These are phyloP conservation scores for Triplophysa tibetana DNA, from an alignment of 2,113 vertebrate species.

Conservation along the genomic window DNA sequence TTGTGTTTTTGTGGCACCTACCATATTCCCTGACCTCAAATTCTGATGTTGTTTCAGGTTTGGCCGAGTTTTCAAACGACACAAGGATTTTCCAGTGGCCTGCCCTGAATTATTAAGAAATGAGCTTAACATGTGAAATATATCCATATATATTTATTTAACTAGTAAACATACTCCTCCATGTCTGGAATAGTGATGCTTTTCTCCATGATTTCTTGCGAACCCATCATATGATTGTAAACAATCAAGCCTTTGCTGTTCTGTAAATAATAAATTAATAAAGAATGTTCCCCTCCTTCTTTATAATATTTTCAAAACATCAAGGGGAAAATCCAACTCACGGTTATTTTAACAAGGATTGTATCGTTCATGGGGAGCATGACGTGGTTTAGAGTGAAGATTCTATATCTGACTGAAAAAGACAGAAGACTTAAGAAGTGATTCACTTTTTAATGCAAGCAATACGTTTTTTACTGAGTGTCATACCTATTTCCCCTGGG, in stretches of 20 bases:
- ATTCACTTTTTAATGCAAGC: neutral
- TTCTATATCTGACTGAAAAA: slow-evolving; percentile 66
- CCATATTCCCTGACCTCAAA: slow-evolving; percentile 74
- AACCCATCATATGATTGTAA: slow-evolving; percentile 54
- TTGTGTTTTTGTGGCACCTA: slow-evolving; percentile 48
- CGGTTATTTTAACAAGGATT: slow-evolving; percentile 62
- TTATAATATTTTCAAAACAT: neutral
- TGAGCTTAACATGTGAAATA: too few species aligned
- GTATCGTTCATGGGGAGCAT: slow-evolving; percentile 63
- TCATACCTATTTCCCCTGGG: slow-evolving; percentile 66
- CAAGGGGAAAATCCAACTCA: slow-evolving; percentile 54
- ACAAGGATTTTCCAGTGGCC: slow-evolving; percentile 72
- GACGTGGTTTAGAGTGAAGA: slow-evolving; percentile 70
- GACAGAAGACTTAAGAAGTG: neutral
- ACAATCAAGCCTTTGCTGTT: slow-evolving; percentile 67
- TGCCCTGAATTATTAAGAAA: slow-evolving; percentile 58
- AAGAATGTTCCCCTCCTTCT: neutral
- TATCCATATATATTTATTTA: neutral
- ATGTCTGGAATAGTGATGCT: slow-evolving; percentile 65
- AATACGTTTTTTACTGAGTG: too few species aligned
- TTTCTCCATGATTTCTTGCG: slow-evolving; percentile 49
- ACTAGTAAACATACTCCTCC: slow-evolving; percentile 61
- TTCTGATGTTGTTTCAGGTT: slow-evolving; percentile 64
- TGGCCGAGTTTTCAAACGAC: slow-evolving; percentile 58
- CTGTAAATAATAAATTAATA: slow-evolving; percentile 55